Percentiles rank a stretch among this genome's conserved stretches.
These are phyloP conservation scores for Oncorhynchus masou DNA, from an alignment of 2,113 vertebrate species.

Conservation along the genomic window DNA sequence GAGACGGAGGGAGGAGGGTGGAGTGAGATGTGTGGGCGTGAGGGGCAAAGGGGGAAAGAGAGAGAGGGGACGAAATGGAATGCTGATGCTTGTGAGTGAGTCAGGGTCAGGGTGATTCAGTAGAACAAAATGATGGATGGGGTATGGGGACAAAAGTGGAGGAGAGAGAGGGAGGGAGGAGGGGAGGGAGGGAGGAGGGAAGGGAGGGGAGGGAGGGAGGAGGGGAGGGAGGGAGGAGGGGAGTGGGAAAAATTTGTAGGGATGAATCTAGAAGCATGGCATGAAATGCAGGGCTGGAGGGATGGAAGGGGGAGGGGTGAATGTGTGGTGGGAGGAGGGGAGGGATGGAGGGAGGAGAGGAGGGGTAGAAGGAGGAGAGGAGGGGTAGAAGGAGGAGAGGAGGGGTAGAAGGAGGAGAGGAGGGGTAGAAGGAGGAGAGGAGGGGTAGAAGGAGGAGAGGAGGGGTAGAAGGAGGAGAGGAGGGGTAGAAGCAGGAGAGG, in stretches of 20 bases:
- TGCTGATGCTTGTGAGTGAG: constrained; percentile 59
- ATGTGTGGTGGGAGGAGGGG: constrained; percentile 32
- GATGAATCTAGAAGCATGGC: constrained; percentile 59
- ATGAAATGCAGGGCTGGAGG: constrained; percentile 55
- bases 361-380: too few species aligned
- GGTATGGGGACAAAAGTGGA: constrained; percentile 39
- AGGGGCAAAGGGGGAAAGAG: background rate
- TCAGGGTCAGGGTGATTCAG: constrained; percentile 57
- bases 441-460: too few species aligned
- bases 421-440: too few species aligned
- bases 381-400: too few species aligned
- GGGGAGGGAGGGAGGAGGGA: constrained; percentile 25
- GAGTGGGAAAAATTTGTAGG: constrained; percentile 51
- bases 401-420: too few species aligned
- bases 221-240: constrained; percentile 22
- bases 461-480: background rate
- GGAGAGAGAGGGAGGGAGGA: constrained; percentile 32
- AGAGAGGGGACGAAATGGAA: background rate
- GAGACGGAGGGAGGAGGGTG: constrained; percentile 5
- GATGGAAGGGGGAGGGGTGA: background rate
- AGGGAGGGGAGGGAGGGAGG: constrained; percentile 21
- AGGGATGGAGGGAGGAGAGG: background rate
- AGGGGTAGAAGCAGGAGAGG: background rate
- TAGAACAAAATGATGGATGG: constrained; percentile 64
- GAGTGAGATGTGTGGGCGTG: constrained; percentile 10